Evolutionary conservation across 2,888 invertebrate genomes (phyloP), one percentile per base, ranked within the genome.

Genomic region (Balanococcus diminutus): DNA sequence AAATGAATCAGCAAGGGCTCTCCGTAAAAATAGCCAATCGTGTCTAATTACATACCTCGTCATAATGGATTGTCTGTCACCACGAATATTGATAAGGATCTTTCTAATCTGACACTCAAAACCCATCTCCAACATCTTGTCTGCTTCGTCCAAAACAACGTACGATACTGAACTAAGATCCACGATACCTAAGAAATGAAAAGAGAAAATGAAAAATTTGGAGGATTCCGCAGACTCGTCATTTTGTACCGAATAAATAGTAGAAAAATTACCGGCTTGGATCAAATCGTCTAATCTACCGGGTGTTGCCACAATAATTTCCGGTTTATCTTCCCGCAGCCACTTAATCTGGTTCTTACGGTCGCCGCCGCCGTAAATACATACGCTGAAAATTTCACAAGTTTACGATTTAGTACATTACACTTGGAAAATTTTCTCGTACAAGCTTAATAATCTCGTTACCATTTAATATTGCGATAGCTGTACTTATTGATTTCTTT

Each of bases 231-330:
- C n/a, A n/a, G n/a, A n/a, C n/a, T n/a, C n/a, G n/a, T n/a, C n/a
- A n/a, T n/a, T n/a, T n/a, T n/a, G n/a, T n/a, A n/a, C n/a, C n/a
- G n/a, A n/a, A n/a, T n/a, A n/a, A 32, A 6, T 75, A 9, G 16
- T 31, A 31, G 28, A n/a, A n/a, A n/a, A 46, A 28, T 28, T 25
- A 82, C 90, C 92, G 11, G 93, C 92, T 89, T 93, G 91, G 0
- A 96, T 93, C n/a, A 98, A 92, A 91, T 98, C 98, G 90, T 97
- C 97, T 0, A 98, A 91, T 85, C 98, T 92, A 1, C 98, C 98
- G 0, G 98, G 98, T 1, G 98, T 98, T 5, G 98, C 98, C 88
- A 98, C 97, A 0, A 98, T 94, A 87, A 98, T 97, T 90, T 98
- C 96, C 0, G 96, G 96, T n/a, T 97, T 86, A 0, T 84, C 98